A percentile compares a stretch with the other conserved stretches of the same genome.
These are phyloP conservation scores for Lomographa bimaculata DNA, from an alignment of 2,888 invertebrate genomes.

Conservation along the genomic window DNA sequence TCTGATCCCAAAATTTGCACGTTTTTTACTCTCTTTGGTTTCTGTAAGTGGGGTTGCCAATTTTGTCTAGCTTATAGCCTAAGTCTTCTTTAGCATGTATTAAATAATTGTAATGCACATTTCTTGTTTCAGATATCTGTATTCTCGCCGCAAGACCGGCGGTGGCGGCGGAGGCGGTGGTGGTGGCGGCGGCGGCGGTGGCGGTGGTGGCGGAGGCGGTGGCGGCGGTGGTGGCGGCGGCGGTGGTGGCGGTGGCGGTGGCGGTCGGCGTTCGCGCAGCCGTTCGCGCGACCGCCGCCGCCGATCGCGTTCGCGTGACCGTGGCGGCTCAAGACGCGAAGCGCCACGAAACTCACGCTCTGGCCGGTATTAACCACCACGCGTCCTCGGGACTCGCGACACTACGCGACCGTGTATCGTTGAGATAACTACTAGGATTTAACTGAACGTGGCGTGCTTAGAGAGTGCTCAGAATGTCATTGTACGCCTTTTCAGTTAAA, in stretches of 20 bases:
- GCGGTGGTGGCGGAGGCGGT: constrained; percentile 69
- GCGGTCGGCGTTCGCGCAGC: constrained; percentile 61
- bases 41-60: no score
- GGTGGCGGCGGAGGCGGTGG: constrained; percentile 41
- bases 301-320: constrained; percentile 83
- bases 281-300: constrained; percentile 79
- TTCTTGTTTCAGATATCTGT: constrained; percentile 84
- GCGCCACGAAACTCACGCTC: constrained; percentile 80
- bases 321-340: constrained; percentile 75
- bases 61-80: no score
- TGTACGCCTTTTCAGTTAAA: no score
- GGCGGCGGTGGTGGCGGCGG: constrained; percentile 64
- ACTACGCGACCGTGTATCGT: constrained; percentile 4
- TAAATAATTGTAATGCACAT: no score
- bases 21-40: no score
- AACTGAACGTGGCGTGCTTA: no score
- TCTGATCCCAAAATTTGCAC: no score
- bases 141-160: constrained; percentile 85
- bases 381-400: background rate
- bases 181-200: constrained; percentile 80
- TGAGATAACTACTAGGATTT: no score
- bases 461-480: no score
- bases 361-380: constrained; percentile 72
- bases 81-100: no score
- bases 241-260: constrained; percentile 25